A percentile compares a stretch with the other conserved stretches of the same genome.
Conservation (phyloP, 1,140 invertebrate genomes). For the Bursaphelenchus mucronatus region DNA sequence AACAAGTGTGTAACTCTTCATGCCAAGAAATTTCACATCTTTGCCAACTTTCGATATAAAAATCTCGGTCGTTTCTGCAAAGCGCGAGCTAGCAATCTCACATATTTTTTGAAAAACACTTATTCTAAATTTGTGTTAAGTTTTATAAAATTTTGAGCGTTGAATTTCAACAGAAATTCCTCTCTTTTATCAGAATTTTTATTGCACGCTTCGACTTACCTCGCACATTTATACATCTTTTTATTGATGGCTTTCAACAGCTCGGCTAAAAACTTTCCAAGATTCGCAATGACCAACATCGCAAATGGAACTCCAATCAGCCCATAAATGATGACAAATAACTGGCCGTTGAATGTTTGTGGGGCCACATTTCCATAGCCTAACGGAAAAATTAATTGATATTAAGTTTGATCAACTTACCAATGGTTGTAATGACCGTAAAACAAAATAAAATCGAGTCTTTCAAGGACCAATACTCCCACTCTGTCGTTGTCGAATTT, state of each 20-base stretch:
- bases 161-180: neutral
- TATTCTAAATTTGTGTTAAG: too few species aligned
- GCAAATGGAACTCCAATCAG: constrained; percentile 54
- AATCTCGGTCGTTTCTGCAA: too few species aligned
- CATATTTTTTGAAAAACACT: too few species aligned
- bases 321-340: constrained; percentile 52
- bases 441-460: constrained; percentile 37
- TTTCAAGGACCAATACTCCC: constrained; percentile 35
- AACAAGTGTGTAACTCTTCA: too few species aligned
- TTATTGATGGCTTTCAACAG: constrained; percentile 28
- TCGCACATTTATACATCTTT: neutral
- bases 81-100: too few species aligned
- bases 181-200: neutral
- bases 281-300: constrained; percentile 47
- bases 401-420: neutral
- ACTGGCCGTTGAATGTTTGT: constrained; percentile 58
- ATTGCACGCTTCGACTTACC: neutral
- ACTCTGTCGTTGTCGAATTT: constrained; percentile 8
- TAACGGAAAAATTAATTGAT: constrained; percentile 12
- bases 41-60: too few species aligned
- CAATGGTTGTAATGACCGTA: constrained; percentile 30
- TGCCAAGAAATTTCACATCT: too few species aligned
- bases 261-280: constrained; percentile 50
- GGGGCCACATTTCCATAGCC: constrained; percentile 66
- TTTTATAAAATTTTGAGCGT: neutral